phyloP scores from a whole-genome alignment of 2,797 vertebrate species.

The Xenops minutus region DNA sequence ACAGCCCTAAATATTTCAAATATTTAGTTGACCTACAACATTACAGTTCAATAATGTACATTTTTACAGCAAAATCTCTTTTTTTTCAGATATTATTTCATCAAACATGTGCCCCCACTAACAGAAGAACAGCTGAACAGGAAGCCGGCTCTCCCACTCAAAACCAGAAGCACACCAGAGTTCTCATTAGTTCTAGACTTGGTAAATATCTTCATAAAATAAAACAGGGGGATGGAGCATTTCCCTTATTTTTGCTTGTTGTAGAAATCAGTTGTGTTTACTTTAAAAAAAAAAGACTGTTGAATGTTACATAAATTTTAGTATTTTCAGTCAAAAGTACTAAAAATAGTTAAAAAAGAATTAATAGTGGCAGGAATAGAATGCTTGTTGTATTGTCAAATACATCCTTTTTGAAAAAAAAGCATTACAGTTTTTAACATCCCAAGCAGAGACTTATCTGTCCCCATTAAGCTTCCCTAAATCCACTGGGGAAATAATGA shows the following conservation, averaged over 20 bases:
- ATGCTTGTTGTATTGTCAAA: background rate
- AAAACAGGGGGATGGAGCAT: background rate
- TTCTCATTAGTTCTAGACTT: slow-evolving; percentile 97
- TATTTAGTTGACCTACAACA: background rate
- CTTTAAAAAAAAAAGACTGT: background rate
- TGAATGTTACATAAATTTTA: background rate
- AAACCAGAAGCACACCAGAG: slow-evolving; percentile 98
- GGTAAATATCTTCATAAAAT: slow-evolving; percentile 74
- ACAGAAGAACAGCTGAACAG: slow-evolving; percentile 98
- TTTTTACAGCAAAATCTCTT: background rate
- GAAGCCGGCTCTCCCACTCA: slow-evolving; percentile 95
- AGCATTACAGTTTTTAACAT: background rate
- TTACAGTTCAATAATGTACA: background rate
- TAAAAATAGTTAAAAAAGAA: background rate
- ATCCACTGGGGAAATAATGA: background rate
- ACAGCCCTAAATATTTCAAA: background rate
- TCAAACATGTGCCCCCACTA: slow-evolving; percentile 96
- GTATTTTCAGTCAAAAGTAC: background rate
- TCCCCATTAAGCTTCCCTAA: background rate
- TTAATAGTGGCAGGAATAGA: background rate
- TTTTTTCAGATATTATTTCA: slow-evolving; percentile 93
- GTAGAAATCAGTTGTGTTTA: background rate
- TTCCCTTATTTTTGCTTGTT: background rate
- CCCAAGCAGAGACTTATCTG: background rate
- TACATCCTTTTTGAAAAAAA: background rate